phyloP scores from a whole-genome alignment of 1,140 invertebrate species.

The Ceratosolen fusciceps region DNA sequence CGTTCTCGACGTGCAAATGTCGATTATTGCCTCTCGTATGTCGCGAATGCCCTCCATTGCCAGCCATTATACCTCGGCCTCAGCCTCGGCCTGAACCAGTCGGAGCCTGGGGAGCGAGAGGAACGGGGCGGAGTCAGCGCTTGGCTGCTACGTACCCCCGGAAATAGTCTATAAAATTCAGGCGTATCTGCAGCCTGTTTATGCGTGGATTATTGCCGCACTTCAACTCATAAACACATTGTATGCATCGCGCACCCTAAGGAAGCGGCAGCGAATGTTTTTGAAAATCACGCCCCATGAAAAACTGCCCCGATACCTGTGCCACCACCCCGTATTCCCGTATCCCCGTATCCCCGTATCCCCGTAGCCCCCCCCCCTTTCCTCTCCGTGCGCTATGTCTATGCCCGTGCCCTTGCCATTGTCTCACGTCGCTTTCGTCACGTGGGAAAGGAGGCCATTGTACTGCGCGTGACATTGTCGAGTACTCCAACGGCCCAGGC shows the following conservation, averaged over 20 bases:
- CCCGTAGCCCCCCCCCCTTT: no score
- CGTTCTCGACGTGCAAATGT: slow-evolving; percentile 3
- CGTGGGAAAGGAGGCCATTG: slow-evolving; percentile 10
- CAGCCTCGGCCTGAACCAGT: no score
- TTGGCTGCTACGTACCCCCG: neutral
- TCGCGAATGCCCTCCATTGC: neutral
- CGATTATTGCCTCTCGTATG: neutral
- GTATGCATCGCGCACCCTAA: neutral
- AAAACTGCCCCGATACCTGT: neutral
- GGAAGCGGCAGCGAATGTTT: slow-evolving; percentile 23
- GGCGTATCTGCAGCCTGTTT: neutral
- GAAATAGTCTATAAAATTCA: slow-evolving; percentile 25
- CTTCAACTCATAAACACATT: slow-evolving; percentile 32
- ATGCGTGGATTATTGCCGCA: slow-evolving; percentile 23
- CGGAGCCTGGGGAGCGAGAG: no score
- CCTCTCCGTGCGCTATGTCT: no score
- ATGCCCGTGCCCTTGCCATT: no score
- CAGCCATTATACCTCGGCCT: no score
- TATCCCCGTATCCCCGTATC: no score
- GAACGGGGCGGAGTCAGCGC: neutral
- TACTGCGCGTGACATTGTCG: neutral
- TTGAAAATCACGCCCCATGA: slow-evolving; percentile 23
- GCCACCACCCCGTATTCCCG: neutral
- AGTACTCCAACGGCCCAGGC: neutral
- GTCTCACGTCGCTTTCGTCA: neutral